Evolutionary conservation across 2,797 vertebrate species (phyloP), one percentile per base, ranked within the genome.

Genomic region (Lepus oiostolus): DNA sequence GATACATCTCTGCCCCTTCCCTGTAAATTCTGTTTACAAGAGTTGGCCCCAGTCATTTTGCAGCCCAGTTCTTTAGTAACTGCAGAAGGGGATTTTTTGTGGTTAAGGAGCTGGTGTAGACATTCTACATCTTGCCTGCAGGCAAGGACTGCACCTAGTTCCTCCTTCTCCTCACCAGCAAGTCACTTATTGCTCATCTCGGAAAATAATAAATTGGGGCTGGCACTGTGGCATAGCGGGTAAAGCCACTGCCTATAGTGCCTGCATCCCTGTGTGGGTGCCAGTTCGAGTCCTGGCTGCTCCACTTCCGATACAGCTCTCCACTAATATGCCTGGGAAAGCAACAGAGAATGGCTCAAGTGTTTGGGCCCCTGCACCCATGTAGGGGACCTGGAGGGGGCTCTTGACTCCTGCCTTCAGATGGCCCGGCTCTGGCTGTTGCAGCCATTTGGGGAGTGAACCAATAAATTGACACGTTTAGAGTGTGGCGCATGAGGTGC

Each of bases 11-110:
- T 30, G 83, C 62, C 38, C 83, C 26, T 93, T 81, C 52, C 81
- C 70, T 28, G 62, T 93, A 90, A 93, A 90, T 84, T 93, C 47
- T 95, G 1, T 91, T 96, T 86, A 77, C 14, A 86, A 9, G 32
- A 47, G 21, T 60, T 86, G 58, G 30, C 52, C 62, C 52, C 42
- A 82, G 50, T 86, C 28, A 63, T 85, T 88, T 82, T 94, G 54
- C 24, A 90, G 24, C 62, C 50, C 5, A 24, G 12, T 82, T 88
- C 65, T 94, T 95, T 75, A 81, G 75, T 87, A 84, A 76, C 68
- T 86, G 0, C n/a, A 75, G 26, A 58, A 70, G 76, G 70, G 28
- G 19, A 50, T 93, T 91, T 89, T 60, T 63, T 88, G 79, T 88
- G 35, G 30, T 68, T 90, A 82, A 87, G 72, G 71, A 95, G 76